Evolutionary conservation across 2,797 vertebrate species (phyloP).

Genomic region (Danio kyathit): DNA sequence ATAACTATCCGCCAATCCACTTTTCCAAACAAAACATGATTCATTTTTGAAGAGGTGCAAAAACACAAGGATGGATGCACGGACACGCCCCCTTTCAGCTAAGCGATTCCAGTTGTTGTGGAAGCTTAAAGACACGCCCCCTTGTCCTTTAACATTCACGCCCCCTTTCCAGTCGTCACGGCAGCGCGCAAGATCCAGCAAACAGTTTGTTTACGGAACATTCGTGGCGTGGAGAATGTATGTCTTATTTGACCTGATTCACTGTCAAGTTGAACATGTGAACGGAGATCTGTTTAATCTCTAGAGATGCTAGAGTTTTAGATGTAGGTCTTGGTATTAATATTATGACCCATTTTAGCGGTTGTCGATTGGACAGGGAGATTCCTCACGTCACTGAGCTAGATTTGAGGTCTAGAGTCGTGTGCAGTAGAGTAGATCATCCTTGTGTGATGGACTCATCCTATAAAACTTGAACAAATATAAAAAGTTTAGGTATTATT

Average conservation of each 20-base stretch:
- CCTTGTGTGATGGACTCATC: background rate
- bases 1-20: background rate
- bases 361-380: conserved; percentile 27
- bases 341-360: conserved; percentile 43
- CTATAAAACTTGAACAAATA: no score
- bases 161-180: conserved; percentile 71
- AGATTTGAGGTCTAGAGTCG: conserved; percentile 22
- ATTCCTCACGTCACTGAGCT: conserved; percentile 35
- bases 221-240: background rate
- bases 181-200: conserved; percentile 64
- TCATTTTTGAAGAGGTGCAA: background rate
- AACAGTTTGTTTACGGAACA: conserved; percentile 25
- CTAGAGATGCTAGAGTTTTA: conserved; percentile 34
- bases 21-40: background rate
- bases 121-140: conserved; percentile 13
- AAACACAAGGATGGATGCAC: background rate
- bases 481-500: no score
- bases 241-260: background rate
- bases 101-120: conserved; percentile 31
- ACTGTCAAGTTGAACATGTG: conserved; percentile 4
- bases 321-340: conserved; percentile 50
- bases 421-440: conserved; percentile 3
- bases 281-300: conserved; percentile 7
- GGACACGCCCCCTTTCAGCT: conserved; percentile 6
- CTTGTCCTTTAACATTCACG: conserved; percentile 63